Base-by-base conservation (phyloP, 2,888 invertebrate species). In the Cantharis flavilabris region DNA sequence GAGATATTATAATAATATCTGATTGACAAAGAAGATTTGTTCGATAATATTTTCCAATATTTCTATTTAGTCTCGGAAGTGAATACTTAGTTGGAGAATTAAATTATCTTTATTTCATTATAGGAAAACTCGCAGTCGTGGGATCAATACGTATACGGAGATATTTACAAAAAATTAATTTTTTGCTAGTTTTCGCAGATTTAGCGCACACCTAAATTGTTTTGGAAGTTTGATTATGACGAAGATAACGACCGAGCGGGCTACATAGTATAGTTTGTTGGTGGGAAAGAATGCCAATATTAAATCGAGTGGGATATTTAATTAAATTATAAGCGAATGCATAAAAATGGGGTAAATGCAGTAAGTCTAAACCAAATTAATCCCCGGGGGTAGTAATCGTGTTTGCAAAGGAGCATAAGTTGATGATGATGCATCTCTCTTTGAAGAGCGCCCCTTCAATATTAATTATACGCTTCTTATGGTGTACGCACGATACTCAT, bases 401-500 rank as follows among this genome's bases (percentile, higher is more conserved):
- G 65, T 76, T 76, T 72, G 67, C 67, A 62, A 64, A 77, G 77
- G 69, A 73, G 63, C 77, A 71, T 72, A 70, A 70, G 73, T 71
- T 73, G 9, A 62, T 70, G 62, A 71, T 71, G 62, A 63, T 26
- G 63, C 28, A 30, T 16, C 49, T 76, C 72, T 33, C 72, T 77
- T 77, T 77, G 77, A 77, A 71, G 74, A 76, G 70, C 33, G 11
- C 77, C 73, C 73, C 69, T 71, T 69, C 72, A 69, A 63, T 72
- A 75, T 78, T 73, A 78, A 78, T 78, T 78, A 78, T 70, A 18
- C 72, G 67, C 75, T 62, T 69, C 75, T 73, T 73, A 20, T 20
- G 75, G 70, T 73, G 71, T 71, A 75, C 75, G 73, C 73, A 71
- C 69, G 71, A 77, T 71, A 71, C 30, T 64, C 71, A 7, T 64